Percentiles rank a stretch among this genome's conserved stretches.
Evolutionary conservation across 92 coral and sea anemone genomes (phyloP).

Genomic region (Desmophyllum pertusum): DNA sequence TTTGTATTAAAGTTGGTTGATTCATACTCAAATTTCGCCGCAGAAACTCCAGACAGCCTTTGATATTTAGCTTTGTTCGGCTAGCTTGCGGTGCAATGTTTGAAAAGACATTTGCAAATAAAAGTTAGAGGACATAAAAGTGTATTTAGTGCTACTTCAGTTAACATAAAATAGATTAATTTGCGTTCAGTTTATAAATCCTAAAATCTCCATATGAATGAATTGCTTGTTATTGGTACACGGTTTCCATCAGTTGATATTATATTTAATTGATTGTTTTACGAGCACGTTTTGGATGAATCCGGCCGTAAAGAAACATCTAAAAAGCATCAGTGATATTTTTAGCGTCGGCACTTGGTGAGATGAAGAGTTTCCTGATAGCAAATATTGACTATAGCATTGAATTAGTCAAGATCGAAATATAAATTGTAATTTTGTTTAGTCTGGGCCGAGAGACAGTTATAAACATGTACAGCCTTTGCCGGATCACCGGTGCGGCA

Average conservation of each 20-base stretch:
- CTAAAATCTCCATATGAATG: too few relatives aligned
- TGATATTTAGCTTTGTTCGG: too few relatives aligned
- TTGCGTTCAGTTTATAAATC: too few relatives aligned
- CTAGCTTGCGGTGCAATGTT: neutral
- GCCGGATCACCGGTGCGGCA: neutral
- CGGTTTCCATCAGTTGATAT: neutral
- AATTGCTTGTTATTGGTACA: too few relatives aligned
- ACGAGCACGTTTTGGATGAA: neutral
- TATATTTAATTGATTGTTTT: too few relatives aligned
- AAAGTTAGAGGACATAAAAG: neutral
- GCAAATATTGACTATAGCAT: neutral
- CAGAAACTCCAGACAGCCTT: too few relatives aligned
- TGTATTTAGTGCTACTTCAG: neutral
- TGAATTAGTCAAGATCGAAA: neutral
- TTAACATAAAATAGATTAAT: neutral
- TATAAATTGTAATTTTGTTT: too few relatives aligned
- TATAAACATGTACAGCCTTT: too few relatives aligned
- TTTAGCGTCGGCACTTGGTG: neutral
- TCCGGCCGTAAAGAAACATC: too few relatives aligned
- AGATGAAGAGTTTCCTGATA: neutral
- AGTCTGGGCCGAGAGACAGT: too few relatives aligned
- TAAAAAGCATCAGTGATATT: neutral
- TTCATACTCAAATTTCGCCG: too few relatives aligned
- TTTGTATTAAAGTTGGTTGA: neutral
- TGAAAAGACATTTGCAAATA: neutral